Evolutionary conservation across 1,140 invertebrate genomes (phyloP).

Genomic region (Drosophila parabipectinata): DNA sequence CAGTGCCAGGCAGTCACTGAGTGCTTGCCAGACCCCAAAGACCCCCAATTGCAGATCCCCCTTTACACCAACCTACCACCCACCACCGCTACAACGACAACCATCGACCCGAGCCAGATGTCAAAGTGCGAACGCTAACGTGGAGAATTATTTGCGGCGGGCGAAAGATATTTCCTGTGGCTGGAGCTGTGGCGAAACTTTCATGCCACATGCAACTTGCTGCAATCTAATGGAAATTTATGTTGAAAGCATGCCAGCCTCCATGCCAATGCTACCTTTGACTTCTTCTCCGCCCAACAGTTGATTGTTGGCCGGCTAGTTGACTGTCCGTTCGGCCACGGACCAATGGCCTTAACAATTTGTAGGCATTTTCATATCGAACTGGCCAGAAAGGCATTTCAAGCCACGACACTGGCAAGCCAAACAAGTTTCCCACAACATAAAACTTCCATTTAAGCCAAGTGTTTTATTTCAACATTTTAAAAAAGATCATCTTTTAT

Average conservation of each 20-base stretch:
- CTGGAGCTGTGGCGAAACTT: conserved; percentile 54
- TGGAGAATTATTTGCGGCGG: conserved; percentile 79
- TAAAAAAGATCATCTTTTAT: neutral
- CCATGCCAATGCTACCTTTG: conserved; percentile 6
- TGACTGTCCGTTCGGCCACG: conserved; percentile 44
- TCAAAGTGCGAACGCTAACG: conserved; percentile 80
- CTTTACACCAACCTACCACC: neutral
- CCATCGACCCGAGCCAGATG: conserved; percentile 54
- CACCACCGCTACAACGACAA: conserved; percentile 8
- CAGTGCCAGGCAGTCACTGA: conserved; percentile 19
- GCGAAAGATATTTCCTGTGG: conserved; percentile 80
- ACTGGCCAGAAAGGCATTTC: conserved; percentile 59
- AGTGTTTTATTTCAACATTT: too few relatives aligned
- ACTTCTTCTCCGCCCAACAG: conserved; percentile 7
- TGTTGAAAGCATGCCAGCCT: conserved; percentile 72
- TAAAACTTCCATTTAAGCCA: neutral
- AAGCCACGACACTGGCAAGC: conserved; percentile 45
- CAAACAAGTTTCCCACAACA: neutral
- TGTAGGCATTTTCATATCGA: conserved; percentile 77
- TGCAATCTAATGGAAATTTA: conserved; percentile 81
- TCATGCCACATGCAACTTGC: conserved; percentile 79
- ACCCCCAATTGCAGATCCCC: conserved; percentile 22
- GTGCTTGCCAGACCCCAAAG: conserved; percentile 33
- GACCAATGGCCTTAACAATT: conserved; percentile 62
- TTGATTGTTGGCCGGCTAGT: conserved; percentile 38